These are phyloP conservation scores for Prionailurus bengalensis DNA, from an alignment of 2,113 vertebrate species.

Conservation along the genomic window DNA sequence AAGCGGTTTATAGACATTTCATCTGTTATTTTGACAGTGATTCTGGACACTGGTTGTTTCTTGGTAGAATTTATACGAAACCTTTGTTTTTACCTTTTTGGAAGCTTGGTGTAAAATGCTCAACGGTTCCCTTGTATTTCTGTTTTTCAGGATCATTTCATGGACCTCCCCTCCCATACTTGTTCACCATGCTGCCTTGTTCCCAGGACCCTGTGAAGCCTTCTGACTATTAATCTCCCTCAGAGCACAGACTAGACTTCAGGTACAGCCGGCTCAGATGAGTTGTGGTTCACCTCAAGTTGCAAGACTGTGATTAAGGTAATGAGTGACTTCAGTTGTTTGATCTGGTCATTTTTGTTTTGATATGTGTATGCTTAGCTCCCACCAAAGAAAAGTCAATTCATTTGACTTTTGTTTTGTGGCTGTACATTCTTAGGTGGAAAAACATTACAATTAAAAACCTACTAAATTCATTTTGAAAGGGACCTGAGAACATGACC, in stretches of 20 bases:
- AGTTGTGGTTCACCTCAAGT: rapidly evolving
- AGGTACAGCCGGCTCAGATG: conserved; percentile 67
- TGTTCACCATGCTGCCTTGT: background rate
- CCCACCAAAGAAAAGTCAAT: background rate
- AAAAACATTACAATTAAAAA: background rate
- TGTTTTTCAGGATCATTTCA: conserved; percentile 80
- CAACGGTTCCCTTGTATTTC: background rate
- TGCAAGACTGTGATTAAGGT: background rate
- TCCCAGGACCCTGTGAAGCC: conserved; percentile 55
- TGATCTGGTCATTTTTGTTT: background rate
- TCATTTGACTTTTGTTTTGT: background rate
- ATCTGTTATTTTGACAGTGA: background rate
- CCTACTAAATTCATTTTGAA: background rate
- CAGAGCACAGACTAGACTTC: background rate
- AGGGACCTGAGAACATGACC: background rate
- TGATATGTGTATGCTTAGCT: background rate
- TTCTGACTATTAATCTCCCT: background rate
- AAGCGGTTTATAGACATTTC: background rate
- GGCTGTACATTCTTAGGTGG: background rate
- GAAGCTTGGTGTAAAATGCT: background rate
- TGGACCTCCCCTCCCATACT: background rate
- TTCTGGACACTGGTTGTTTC: background rate
- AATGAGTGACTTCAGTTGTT: background rate
- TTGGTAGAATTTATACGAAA: background rate
- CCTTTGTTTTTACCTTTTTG: background rate